Evolutionary conservation across 1,140 invertebrate species (phyloP), one percentile per base, ranked within the genome.

Genomic region (Cyclina sinensis): DNA sequence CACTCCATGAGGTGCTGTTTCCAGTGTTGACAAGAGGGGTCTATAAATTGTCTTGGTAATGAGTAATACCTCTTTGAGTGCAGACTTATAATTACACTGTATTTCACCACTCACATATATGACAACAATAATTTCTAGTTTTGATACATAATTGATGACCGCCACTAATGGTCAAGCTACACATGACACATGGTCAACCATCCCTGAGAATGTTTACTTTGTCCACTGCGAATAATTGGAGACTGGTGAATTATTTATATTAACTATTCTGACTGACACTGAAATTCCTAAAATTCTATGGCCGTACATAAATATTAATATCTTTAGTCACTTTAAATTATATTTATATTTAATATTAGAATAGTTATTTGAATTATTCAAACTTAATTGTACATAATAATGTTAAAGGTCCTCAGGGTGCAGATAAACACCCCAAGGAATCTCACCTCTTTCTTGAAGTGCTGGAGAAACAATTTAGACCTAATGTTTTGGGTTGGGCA

Each of bases 81-180:
- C 27, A 30, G 74, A 16, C 14, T 48, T 24, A 51, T 78, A 48
- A 78, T 78, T 9, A 35, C 14, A 24, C 35, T 32, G 54, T 78
- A 78, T 51, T 51, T 78, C 27, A 78, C 74, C 48, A n/a, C 74
- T 51, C 74, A 27, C 74, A 51, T 30, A 12, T n/a, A 4, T 51
- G 74, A 78, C 74, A 78, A 46, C 46, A 78, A 51, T 78, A 78
- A 78, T 78, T 51, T 35, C 74, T 54, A n/a, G 74, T 78, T 78
- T 48, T 54, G 74, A 78, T 78, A 78, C 74, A 78, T 51, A 78
- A 78, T 78, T 78, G 48, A 78, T 51, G 74, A 78, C 24, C 39
- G 21, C 27, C 74, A 51, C 27, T 78, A n/a, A n/a, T n/a, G 74
- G 43, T 78, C 74, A 54, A 78, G 46, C 46, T 30, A 78, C 74